Base-by-base conservation (phyloP, 2,113 vertebrate species). In the Columba janthina region DNA sequence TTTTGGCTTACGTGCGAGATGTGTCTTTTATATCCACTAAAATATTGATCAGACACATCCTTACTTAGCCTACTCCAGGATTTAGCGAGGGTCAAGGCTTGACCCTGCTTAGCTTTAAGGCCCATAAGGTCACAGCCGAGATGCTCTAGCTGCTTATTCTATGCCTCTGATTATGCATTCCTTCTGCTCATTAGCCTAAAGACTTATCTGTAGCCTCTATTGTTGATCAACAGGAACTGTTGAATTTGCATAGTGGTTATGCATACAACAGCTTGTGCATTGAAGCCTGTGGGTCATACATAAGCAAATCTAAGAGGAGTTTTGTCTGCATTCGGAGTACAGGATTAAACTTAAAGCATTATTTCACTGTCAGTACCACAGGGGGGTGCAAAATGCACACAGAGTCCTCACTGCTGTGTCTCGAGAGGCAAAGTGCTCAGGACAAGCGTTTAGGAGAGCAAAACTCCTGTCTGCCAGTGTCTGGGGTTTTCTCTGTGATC, bases 1-100 rank as follows among this genome's bases (percentile, higher is more conserved):
- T 48, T 46, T 8, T 7, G 12, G 11, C 29, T 32, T 46, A 22
- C 0, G 0, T 11, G 56, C 74, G n/a, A 9, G 22, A 88, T 85
- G 16, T 10, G 8, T 58, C 25, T 84, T 58, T 80, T 46, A 56
- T 42, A 65, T 29, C 48, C 3, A 11, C 51, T 44, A 40, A 87
- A 93, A 53, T 67, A 89, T 25, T 57, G n/a, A 73, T 50, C 54
- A 77, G 65, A 24, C 16, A 24, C 22, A 67, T 81, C 76, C 76
- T 85, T 78, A 25, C 54, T 70, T 60, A 75, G 42, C 71, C 72
- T 83, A 4, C 18, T 60, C 56, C n/a, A 75, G 83, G 75, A 71
- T 32, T 73, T 51, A 15, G 54, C 1, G 2, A 76, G 60, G 36
- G 67, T 38, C 70, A 73, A 66, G 42, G 34, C 64, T 85, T 86